These are phyloP conservation scores for Percina caprodes DNA, from an alignment of 2,113 vertebrate genomes.

Conservation along the genomic window DNA sequence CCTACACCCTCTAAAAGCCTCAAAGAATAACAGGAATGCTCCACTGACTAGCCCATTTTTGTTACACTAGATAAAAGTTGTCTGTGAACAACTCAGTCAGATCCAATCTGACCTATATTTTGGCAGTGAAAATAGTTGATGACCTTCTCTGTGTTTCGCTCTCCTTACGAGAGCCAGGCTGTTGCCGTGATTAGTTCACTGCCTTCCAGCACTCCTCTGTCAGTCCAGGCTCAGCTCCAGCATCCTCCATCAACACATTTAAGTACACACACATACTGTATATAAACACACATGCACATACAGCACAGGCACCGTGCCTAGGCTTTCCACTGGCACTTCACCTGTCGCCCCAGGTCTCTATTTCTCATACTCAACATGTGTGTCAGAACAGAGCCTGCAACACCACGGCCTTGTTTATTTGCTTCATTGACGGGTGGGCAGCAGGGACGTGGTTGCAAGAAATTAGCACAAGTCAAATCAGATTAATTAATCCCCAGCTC, in stretches of 20 bases:
- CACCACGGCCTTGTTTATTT: conserved; percentile 67
- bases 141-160: conserved; percentile 73
- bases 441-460: conserved; percentile 62
- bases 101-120: conserved; percentile 76
- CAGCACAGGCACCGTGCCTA: conserved; percentile 28
- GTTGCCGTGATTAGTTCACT: conserved; percentile 70
- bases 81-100: conserved; percentile 56
- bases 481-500: conserved; percentile 83
- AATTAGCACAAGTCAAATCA: conserved; percentile 86
- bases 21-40: conserved; percentile 29
- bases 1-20: conserved; percentile 65
- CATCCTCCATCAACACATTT: conserved; percentile 47
- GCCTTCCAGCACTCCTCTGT: conserved; percentile 75
- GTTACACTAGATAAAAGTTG: conserved; percentile 34
- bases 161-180: conserved; percentile 71
- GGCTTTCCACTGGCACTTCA: conserved; percentile 58
- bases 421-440: conserved; percentile 54
- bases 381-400: conserved; percentile 67
- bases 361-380: conserved; percentile 60
- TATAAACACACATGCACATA: conserved; percentile 38
- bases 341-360: conserved; percentile 74
- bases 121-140: conserved; percentile 69
- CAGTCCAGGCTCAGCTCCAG: conserved; percentile 69
- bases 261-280: conserved; percentile 40
- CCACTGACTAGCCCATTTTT: conserved; percentile 9